Evolutionary conservation across 2,797 vertebrate species (phyloP).

Genomic region (Danio tinwini): DNA sequence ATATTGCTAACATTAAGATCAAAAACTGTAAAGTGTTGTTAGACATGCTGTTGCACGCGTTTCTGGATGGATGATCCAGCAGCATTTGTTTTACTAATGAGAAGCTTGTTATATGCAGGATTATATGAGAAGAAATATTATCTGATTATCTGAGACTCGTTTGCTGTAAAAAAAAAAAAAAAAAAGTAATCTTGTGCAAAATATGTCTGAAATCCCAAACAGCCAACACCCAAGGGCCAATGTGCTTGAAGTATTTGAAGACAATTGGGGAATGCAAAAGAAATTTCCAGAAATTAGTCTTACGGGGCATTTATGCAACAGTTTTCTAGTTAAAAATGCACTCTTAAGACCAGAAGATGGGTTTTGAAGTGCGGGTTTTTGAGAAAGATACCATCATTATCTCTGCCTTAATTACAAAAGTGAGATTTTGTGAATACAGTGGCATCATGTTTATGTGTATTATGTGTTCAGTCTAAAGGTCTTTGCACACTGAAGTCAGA

Average conservation of each 20-base stretch:
- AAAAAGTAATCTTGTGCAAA: background rate
- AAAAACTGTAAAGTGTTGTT: background rate
- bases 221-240: background rate
- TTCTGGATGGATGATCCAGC: background rate
- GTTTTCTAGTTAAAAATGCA: no score
- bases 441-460: no score
- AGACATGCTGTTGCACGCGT: background rate
- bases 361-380: no score
- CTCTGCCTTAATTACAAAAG: no score
- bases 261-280: background rate
- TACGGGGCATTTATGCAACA: background rate
- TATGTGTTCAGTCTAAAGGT: no score
- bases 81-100: slow-evolving; percentile 25
- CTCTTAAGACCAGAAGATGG: no score
- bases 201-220: background rate
- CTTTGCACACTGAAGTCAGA: no score
- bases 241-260: background rate
- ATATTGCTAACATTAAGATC: background rate
- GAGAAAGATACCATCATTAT: no score
- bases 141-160: background rate
- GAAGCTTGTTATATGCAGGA: background rate
- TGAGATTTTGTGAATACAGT: no score
- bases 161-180: no score
- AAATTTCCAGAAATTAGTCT: background rate
- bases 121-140: background rate